Evolutionary conservation across 2,888 invertebrate species (phyloP), one percentile per base, ranked within the genome.

Genomic region (Callyntrura guangdongensis): DNA sequence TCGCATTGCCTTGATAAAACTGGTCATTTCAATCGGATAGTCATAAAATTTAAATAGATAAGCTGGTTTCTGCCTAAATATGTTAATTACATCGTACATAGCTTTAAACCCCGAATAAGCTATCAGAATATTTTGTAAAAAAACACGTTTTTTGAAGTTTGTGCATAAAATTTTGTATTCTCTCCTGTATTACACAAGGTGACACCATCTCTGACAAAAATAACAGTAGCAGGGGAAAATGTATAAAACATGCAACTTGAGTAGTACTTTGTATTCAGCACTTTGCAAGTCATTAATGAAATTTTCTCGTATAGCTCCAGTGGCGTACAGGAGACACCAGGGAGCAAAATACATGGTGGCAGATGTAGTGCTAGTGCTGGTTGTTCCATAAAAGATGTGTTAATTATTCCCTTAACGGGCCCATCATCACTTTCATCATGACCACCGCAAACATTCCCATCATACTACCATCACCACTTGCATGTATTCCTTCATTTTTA

Each of bases 271-370:
- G 92, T 93, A 93, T 93, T 92, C 93, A 90, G 87, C 90, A 92
- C 92, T 93, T 93, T 92, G 90, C 93, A 81, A 79, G 89, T 92
- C 93, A 93, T 93, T 93, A 93, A 93, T 92, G 93, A 92, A 93
- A 93, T 93, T 93, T 91, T 90, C 93, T 77, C 92, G 91, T 92
- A 88, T 93, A 89, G 93, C 90, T 88, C 64, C 17, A n/a, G 5
- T 20, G 20, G 17, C 9, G 20, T 61, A 61, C 6, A 53, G 53
- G 36, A 45, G 69, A 69, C 6, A 27, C 4, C 67, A 3, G n/a
- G 22, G 22, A 22, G 8, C 17, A n/a, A 56, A 5, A n/a, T 56
- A 56, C 56, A 56, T n/a, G 56, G 67, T 61, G 47, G 8, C 11
- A 72, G 74, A 14, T 77, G 49, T 9, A 20, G 22, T 20, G 92